These are phyloP conservation scores for Stomorhina lunata DNA, from an alignment of 2,888 invertebrate genomes.

Conservation along the genomic window DNA sequence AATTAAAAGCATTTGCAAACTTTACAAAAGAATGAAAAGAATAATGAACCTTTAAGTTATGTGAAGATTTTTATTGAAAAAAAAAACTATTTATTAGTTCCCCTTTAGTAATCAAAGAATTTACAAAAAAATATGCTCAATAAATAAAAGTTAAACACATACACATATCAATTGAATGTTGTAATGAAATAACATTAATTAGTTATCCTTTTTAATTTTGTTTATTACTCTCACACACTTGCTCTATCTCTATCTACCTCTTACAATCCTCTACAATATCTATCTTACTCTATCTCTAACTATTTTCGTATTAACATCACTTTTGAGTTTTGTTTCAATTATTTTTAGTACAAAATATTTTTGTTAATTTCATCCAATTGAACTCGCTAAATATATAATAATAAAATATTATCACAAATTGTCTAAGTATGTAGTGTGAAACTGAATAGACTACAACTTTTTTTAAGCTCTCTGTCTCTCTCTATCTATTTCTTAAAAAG, in stretches of 20 bases:
- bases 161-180: slow-evolving; percentile 43
- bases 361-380: slow-evolving; percentile 75
- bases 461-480: slow-evolving; percentile 11
- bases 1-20: not conserved
- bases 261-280: not conserved
- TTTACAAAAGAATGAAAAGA: not conserved
- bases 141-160: not conserved
- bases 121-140: no score
- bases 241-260: not conserved
- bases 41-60: no score
- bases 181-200: slow-evolving; percentile 10
- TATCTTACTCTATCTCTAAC: not conserved
- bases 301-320: slow-evolving; percentile 33
- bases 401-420: slow-evolving; percentile 45
- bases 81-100: not conserved
- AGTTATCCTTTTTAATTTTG: not conserved
- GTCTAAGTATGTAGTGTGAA: slow-evolving; percentile 18
- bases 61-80: not conserved
- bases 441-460: slow-evolving; percentile 12
- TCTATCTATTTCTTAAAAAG: no score
- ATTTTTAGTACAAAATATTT: slow-evolving; percentile 24
- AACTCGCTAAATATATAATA: slow-evolving; percentile 78
- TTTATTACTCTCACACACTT: slow-evolving; percentile 39
- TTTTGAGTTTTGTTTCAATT: slow-evolving; percentile 23
- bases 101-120: slow-evolving; percentile 9